Evolutionary conservation across 1,140 invertebrate genomes (phyloP).

Genomic region (Drosophila pandora): DNA sequence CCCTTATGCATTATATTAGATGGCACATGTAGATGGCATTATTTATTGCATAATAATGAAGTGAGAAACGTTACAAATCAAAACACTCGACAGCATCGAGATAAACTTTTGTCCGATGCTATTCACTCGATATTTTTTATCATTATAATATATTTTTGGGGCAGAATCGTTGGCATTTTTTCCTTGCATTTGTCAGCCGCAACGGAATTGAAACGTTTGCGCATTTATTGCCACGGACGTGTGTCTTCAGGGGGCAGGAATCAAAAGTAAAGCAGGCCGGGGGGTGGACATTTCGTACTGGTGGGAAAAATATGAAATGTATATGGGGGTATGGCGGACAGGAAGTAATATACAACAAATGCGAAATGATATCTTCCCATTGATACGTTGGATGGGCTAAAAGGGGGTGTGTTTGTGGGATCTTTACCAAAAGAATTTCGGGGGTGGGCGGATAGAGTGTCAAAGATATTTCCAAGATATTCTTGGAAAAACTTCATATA

Average conservation of each 20-base stretch:
- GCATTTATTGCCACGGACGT: slow-evolving; percentile 75
- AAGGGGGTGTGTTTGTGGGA: slow-evolving; percentile 2
- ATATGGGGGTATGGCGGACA: slow-evolving; percentile 49
- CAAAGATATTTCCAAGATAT: neutral
- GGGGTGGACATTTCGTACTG: slow-evolving; percentile 41
- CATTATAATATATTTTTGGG: slow-evolving; percentile 74
- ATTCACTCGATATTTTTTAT: slow-evolving; percentile 61
- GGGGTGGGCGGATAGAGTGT: neutral
- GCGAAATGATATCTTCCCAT: slow-evolving; percentile 55
- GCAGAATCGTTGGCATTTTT: slow-evolving; percentile 64
- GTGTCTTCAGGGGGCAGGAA: slow-evolving; percentile 47
- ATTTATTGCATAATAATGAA: slow-evolving; percentile 84
- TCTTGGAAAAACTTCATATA: neutral
- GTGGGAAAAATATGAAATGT: slow-evolving; percentile 72
- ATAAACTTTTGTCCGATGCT: slow-evolving; percentile 58
- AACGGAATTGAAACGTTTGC: slow-evolving; percentile 83
- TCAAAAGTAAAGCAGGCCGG: neutral
- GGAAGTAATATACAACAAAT: slow-evolving; percentile 76
- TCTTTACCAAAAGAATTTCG: neutral
- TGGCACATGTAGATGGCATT: slow-evolving; percentile 63
- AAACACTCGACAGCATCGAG: slow-evolving; percentile 82
- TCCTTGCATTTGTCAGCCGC: slow-evolving; percentile 81
- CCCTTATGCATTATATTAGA: slow-evolving; percentile 26
- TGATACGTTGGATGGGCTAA: slow-evolving; percentile 17
- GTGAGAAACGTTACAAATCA: slow-evolving; percentile 84